Evolutionary conservation across 2,113 vertebrate genomes (phyloP), one percentile per base, ranked within the genome.

Genomic region (Petroica traversi): DNA sequence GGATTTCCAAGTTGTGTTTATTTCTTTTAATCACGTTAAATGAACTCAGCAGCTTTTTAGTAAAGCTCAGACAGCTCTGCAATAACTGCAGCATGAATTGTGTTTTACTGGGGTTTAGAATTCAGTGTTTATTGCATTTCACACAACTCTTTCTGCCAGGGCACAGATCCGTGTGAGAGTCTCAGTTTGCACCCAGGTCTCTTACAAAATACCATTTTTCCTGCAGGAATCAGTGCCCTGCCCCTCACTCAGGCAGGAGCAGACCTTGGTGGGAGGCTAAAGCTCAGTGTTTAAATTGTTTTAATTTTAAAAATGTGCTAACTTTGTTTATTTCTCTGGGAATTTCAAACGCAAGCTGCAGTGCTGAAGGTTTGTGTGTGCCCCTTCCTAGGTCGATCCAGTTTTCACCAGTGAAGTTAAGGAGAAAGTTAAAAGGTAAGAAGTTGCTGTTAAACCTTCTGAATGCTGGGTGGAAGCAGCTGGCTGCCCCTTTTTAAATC

Each of bases 341-440:
- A n/a, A n/a, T n/a, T n/a, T n/a, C n/a, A n/a, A n/a, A n/a, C n/a
- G n/a, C n/a, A n/a, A n/a, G n/a, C n/a, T n/a, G n/a, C n/a, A n/a
- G n/a, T n/a, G n/a, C n/a, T n/a, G n/a, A n/a, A n/a, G n/a, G n/a
- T n/a, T n/a, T 67, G 11, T 78, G 29, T 74, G 3, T 76, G 11
- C 92, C 74, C 78, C 64, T 67, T 64, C 75, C 22, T 68, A 99
- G 99, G 98, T 99, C 12, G 99, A 99, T 96, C 98, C 98, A 1
- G 86, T 95, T 49, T 98, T 99, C 33, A 98, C 98, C 19, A 89
- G 66, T 38, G 98, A 99, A 95, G 98, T 99, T 3, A 96, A 98
- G 93, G 98, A 97, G 71, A 97, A 97, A 67, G 96, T 99, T 31
- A 91, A 97, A 72, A 99, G 98, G 99, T 99, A 97, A 98, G 97